phyloP scores from a whole-genome alignment of 2,888 invertebrate species.

The Eustalomyia histrio region DNA sequence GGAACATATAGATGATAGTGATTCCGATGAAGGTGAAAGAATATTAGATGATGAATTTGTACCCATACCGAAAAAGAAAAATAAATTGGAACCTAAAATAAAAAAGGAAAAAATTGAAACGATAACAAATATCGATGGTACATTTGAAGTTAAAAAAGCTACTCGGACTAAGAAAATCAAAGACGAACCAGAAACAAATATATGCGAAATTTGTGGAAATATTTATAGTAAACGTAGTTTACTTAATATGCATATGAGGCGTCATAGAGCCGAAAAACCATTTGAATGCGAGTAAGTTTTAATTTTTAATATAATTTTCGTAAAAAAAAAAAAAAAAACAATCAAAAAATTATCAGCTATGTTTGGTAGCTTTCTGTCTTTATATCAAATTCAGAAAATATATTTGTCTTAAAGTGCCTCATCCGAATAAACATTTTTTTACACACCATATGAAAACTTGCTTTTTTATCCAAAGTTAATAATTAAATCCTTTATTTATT shows the following conservation, averaged over 20 bases:
- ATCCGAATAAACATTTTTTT: too few relatives aligned
- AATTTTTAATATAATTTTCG: not conserved
- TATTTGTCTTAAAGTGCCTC: too few relatives aligned
- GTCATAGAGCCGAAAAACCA: conserved; percentile 78
- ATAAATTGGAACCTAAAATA: conserved; percentile 57
- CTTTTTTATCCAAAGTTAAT: too few relatives aligned
- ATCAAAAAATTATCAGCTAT: too few relatives aligned
- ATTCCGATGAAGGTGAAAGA: conserved; percentile 70
- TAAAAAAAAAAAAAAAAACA: too few relatives aligned
- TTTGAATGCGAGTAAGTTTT: conserved; percentile 77
- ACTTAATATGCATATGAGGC: conserved; percentile 78
- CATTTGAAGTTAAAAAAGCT: conserved; percentile 26
- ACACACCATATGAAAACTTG: too few relatives aligned
- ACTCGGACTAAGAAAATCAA: conserved; percentile 63
- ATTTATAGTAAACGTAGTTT: conserved; percentile 76
- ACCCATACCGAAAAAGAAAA: conserved; percentile 68
- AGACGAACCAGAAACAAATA: conserved; percentile 69
- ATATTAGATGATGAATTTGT: conserved; percentile 68
- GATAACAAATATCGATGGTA: not conserved
- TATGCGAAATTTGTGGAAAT: conserved; percentile 79
- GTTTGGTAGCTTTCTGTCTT: too few relatives aligned
- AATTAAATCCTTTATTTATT: too few relatives aligned
- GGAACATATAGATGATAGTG: conserved; percentile 59
- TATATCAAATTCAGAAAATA: too few relatives aligned
- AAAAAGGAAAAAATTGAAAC: conserved; percentile 39